A percentile compares a stretch with the other conserved stretches of the same genome.
phyloP scores from a whole-genome alignment of 2,888 invertebrate species.

The Cataglyphis livida region DNA sequence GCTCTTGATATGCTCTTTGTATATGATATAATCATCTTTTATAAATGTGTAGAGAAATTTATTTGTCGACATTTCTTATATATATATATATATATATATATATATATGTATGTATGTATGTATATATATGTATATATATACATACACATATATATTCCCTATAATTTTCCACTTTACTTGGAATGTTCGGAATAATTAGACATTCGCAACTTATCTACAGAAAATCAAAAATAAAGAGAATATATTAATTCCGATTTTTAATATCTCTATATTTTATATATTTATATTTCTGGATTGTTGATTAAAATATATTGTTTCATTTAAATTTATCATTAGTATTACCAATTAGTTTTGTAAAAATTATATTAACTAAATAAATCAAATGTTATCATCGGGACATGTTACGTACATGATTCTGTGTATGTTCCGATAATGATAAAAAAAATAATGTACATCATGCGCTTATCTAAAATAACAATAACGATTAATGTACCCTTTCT shows the following conservation, averaged over 20 bases:
- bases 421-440: neutral
- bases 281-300: neutral
- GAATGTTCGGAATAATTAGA: neutral
- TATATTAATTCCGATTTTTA: neutral
- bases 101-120: too few relatives aligned
- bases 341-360: neutral
- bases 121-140: too few relatives aligned
- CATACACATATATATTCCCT: neutral
- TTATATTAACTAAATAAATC: neutral
- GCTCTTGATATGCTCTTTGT: neutral
- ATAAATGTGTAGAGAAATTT: neutral
- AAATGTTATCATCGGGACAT: neutral
- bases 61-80: neutral
- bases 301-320: neutral
- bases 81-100: too few relatives aligned
- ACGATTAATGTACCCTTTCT: constrained; percentile 26
- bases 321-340: neutral
- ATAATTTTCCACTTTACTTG: neutral
- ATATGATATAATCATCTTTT: neutral
- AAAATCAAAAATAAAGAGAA: constrained; percentile 2
- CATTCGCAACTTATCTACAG: neutral
- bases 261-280: neutral
- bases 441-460: neutral
- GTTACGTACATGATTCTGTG: neutral
- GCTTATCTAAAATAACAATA: constrained; percentile 23